Percentiles rank a stretch among this genome's conserved stretches.
phyloP scores from a whole-genome alignment of 2,797 vertebrate species.

The Anguilla pacifica region DNA sequence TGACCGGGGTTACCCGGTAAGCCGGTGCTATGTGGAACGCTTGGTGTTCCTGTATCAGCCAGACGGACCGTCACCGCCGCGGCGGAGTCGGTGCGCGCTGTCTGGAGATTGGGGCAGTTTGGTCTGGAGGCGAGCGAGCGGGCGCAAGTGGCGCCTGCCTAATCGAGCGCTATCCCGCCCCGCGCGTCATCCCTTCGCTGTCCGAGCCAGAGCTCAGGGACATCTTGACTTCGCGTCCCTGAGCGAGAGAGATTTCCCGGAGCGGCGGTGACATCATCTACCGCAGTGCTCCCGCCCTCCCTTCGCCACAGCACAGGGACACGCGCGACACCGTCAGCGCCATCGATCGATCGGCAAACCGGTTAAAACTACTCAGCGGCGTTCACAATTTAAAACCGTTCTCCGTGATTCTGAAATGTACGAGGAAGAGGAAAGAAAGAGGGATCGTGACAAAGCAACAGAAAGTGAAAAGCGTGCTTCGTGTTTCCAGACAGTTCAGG shows the following conservation, averaged over 20 bases:
- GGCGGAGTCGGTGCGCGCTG: not conserved
- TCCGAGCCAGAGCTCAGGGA: slow-evolving; percentile 41
- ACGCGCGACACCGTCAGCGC: slow-evolving; percentile 42
- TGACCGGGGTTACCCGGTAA: slow-evolving; percentile 24
- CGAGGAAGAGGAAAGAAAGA: slow-evolving; percentile 49
- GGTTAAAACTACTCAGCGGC: not conserved
- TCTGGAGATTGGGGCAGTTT: not conserved
- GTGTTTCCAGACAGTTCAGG: not conserved
- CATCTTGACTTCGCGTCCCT: slow-evolving; percentile 33
- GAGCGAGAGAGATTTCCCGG: not conserved
- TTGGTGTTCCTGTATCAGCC: not conserved
- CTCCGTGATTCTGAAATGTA: slow-evolving; percentile 56
- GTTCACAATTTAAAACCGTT: slow-evolving; percentile 39
- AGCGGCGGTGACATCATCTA: not conserved
- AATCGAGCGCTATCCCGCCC: not conserved
- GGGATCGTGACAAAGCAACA: slow-evolving; percentile 24
- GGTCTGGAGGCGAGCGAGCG: not conserved
- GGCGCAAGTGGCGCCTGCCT: not conserved
- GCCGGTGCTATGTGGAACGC: not conserved
- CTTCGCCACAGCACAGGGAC: not conserved
- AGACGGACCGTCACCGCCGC: not conserved
- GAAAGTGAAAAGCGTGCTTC: slow-evolving; percentile 15
- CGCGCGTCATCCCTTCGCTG: slow-evolving; percentile 41
- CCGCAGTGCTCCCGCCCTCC: not conserved
- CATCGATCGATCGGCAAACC: slow-evolving; percentile 48